phyloP scores from a whole-genome alignment of 2,888 invertebrate genomes.

The Carabus problematicus region DNA sequence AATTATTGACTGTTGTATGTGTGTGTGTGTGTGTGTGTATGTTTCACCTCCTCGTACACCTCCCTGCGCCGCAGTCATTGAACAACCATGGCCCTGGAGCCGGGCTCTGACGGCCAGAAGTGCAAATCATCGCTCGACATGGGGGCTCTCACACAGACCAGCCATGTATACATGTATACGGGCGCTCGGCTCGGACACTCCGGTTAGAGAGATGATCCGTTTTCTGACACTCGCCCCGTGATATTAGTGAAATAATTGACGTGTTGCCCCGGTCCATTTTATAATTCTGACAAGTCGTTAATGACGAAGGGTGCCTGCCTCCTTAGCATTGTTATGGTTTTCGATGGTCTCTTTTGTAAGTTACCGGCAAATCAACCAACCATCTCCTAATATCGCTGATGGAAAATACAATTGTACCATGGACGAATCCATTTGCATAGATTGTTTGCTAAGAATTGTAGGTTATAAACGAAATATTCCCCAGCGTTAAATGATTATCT shows the following conservation, averaged over 20 bases:
- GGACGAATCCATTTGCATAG: no score
- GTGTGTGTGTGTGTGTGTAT: slow-evolving; percentile 11
- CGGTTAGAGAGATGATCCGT: slow-evolving; percentile 3
- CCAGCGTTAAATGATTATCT: no score
- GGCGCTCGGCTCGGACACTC: no score
- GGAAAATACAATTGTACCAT: no score
- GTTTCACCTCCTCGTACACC: neutral
- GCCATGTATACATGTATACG: neutral
- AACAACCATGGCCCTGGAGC: neutral
- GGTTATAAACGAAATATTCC: no score
- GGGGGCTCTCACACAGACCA: slow-evolving; percentile 11
- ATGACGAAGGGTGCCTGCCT: slow-evolving; percentile 9
- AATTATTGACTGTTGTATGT: slow-evolving; percentile 31
- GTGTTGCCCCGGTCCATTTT: neutral
- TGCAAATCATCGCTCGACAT: slow-evolving; percentile 16
- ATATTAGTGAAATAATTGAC: slow-evolving; percentile 15
- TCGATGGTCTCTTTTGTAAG: no score
- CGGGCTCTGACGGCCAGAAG: slow-evolving; percentile 5
- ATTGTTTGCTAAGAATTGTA: no score
- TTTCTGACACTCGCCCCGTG: slow-evolving; percentile 11
- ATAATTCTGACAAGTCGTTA: slow-evolving; percentile 4
- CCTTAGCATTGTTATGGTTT: no score
- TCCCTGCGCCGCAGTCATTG: slow-evolving; percentile 7
- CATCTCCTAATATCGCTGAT: no score
- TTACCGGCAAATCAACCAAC: no score